These are phyloP conservation scores for Scaptodrosophila latifasciaeformis DNA, from an alignment of 2,888 invertebrate genomes.

Conservation along the genomic window DNA sequence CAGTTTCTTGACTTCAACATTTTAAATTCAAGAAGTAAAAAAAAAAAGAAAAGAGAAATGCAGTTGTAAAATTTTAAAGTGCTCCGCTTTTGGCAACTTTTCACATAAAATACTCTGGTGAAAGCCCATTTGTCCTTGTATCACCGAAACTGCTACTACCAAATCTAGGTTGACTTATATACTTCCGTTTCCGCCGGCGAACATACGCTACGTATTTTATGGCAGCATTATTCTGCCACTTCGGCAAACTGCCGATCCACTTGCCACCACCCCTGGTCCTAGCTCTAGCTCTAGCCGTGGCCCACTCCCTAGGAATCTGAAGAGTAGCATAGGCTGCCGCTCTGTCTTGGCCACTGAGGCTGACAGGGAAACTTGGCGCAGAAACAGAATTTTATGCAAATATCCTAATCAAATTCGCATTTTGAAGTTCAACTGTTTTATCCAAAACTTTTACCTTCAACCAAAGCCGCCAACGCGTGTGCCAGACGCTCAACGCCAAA, in stretches of 20 bases:
- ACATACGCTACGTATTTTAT: constrained; percentile 62
- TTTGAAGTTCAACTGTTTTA: constrained; percentile 74
- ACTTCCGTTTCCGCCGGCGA: constrained; percentile 67
- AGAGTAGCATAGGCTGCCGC: no score
- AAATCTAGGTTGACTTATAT: constrained; percentile 71
- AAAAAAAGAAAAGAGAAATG: no score
- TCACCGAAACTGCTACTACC: constrained; percentile 49
- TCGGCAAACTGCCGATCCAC: constrained; percentile 21
- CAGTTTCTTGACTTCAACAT: no score
- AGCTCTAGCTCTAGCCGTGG: no score
- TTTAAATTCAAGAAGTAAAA: no score
- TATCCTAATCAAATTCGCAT: constrained; percentile 75
- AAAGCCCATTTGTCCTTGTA: constrained; percentile 70
- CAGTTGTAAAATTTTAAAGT: no score
- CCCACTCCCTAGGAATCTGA: no score
- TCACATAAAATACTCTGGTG: constrained; percentile 36
- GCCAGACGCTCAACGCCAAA: constrained; percentile 30
- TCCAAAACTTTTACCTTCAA: constrained; percentile 68
- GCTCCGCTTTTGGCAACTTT: constrained; percentile 34
- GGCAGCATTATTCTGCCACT: constrained; percentile 39
- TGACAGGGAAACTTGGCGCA: constrained; percentile 32
- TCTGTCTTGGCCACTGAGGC: not conserved
- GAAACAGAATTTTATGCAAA: constrained; percentile 74
- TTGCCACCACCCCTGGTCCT: no score
- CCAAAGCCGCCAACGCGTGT: constrained; percentile 36